Base-by-base conservation (phyloP, 2,888 invertebrate genomes). In the Tetanocera ferruginea region DNA sequence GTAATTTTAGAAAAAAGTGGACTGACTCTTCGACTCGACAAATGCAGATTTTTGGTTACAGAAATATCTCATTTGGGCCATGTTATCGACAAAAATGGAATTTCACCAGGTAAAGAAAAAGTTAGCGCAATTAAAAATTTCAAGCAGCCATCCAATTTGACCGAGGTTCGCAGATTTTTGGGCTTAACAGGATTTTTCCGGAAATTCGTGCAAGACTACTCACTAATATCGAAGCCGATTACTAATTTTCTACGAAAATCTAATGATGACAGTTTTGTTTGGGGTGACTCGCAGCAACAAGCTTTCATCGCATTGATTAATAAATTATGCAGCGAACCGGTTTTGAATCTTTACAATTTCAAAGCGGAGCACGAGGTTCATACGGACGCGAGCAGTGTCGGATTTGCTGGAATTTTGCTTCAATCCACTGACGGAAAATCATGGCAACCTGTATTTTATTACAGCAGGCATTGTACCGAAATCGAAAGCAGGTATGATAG, bases 391-490 rank as follows among this genome's bases (percentile, higher is more conserved):
- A 78, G 80, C n/a, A n/a, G n/a, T n/a, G n/a, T n/a, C n/a, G n/a
- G n/a, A n/a, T n/a, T n/a, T 57, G 82, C 83, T 19, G 83, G 76
- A 8, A 72, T 83, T 9, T 55, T 83, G 2, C 51, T 83, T 17
- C 80, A 82, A 70, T 79, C 77, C 0, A 52, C 17, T 0, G 77
- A 78, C 75, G 71, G 70, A 0, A 80, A 77, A 14, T 37, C 43
- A 17, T 81, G 77, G 79, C 72, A 79, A 19, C 80, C 82, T 0
- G 81, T 80, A 5, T 77, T 79, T 17, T 83, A 81, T 31, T 83
- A 79, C 23, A 83, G 80, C 31, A 78, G 82, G 1, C 78, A 79
- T 19, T 80, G 79, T 1, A 78, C 81, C 0, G 81, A 79, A 0
- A 62, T 76, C 0, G 82, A 82, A 64, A 72, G 60, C 1, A 64